Evolutionary conservation across 2,113 vertebrate species (phyloP), one percentile per base, ranked within the genome.

Genomic region (Archocentrus centrarchus): DNA sequence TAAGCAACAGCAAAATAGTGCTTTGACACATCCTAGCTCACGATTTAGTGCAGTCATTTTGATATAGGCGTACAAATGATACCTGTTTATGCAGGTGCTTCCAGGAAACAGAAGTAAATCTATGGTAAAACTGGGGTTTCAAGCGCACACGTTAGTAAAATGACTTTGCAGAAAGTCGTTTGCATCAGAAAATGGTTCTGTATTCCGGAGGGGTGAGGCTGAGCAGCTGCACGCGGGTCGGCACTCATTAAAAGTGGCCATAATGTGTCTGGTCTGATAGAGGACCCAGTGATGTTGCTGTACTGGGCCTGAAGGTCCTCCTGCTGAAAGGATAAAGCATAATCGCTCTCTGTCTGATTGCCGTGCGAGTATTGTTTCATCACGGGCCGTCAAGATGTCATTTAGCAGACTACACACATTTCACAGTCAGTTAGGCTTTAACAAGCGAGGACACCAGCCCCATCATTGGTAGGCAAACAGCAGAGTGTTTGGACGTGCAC

Each of bases 401-500:
- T 80, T 89, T 63, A 86, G 77, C 84, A 82, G 86, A 90, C 81
- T 75, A 59, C 83, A 87, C 83, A 86, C 86, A 89, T 90, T 90
- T 91, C 90, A 92, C 91, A 91, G 81, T 82, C 92, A 83, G 75
- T 90, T 91, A 91, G 79, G 83, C 86, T 75, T 86, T 41, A 87
- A 85, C 87, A 91, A 90, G 88, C 87, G 77, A 79, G 27, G 75
- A 44, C 22, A 44, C 17, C 58, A 18, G 70, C 75, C 66, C 76
- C 76, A 6, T 92, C 89, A 85, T 85, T 84, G 78, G 88, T 82
- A 89, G 85, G 85, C 81, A 90, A 93, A 93, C 87, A 81, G 83
- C 50, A 63, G 59, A 61, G 88, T 18, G 58, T 77, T 75, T 35
- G 70, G 53, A 78, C 59, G 70, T n/a, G 64, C 88, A 60, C 70